Percentiles rank a stretch among this genome's conserved stretches.
Conservation (phyloP, 2,797 vertebrate genomes). For the Tiaroga cobitis region DNA sequence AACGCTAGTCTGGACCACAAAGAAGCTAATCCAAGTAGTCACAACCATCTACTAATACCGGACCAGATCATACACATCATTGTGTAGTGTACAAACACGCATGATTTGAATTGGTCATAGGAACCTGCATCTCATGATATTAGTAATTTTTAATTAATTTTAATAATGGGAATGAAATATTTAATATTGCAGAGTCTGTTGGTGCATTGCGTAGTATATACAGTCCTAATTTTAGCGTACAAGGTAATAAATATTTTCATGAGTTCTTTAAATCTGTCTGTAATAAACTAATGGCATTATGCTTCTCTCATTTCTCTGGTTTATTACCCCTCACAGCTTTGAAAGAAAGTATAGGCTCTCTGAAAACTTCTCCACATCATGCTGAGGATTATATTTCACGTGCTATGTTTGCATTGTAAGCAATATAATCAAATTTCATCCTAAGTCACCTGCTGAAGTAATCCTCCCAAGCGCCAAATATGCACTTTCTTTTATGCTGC, state of each 20-base stretch:
- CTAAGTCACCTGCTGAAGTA: slow-evolving; percentile 36
- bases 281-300: slow-evolving; percentile 1
- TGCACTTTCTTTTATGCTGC: slow-evolving; percentile 9
- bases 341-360: slow-evolving; percentile 7
- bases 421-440: slow-evolving; percentile 25
- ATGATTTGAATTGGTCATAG: not conserved
- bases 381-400: slow-evolving; percentile 39
- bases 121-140: not conserved
- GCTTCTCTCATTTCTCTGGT: not conserved
- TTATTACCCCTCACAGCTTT: slow-evolving; percentile 20
- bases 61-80: not conserved
- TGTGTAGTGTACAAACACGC: too few relatives aligned
- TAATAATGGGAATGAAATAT: not conserved
- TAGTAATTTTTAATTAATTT: not conserved
- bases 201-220: not conserved
- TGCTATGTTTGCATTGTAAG: slow-evolving; percentile 28
- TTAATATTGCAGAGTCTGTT: not conserved
- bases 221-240: not conserved
- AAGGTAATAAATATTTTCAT: not conserved
- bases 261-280: slow-evolving; percentile 1
- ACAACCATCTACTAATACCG: not conserved
- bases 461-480: slow-evolving; percentile 16
- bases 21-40: slow-evolving; percentile 7
- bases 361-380: slow-evolving; percentile 4
- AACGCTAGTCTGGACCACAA: slow-evolving; percentile 23